Conservation (phyloP, 2,888 invertebrate genomes). For the Spodoptera littoralis region DNA sequence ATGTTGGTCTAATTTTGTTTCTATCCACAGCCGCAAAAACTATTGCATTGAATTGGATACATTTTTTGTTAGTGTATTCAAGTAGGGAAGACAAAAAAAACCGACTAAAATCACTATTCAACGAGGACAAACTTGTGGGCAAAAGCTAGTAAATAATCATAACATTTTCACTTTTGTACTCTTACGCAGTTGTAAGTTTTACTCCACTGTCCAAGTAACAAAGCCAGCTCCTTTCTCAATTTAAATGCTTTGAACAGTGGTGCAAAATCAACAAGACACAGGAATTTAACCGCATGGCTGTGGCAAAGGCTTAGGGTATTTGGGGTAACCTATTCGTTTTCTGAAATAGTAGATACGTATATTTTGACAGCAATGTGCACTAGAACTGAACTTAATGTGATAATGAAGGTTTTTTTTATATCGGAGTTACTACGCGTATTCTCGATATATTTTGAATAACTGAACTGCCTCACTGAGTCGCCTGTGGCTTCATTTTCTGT, state of each 20-base stretch:
- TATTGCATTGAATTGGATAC: too few species aligned
- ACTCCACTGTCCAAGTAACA: slow-evolving; percentile 17
- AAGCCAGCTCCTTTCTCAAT: slow-evolving; percentile 29
- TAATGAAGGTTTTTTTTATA: neutral
- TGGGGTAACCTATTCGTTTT: slow-evolving; percentile 4
- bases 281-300: slow-evolving; percentile 7
- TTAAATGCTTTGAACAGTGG: slow-evolving; percentile 28
- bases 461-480: too few species aligned
- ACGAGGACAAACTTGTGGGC: too few species aligned
- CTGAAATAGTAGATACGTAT: slow-evolving; percentile 1
- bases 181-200: slow-evolving; percentile 2
- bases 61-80: too few species aligned
- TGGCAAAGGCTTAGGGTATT: slow-evolving; percentile 9
- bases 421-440: too few species aligned
- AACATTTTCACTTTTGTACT: too few species aligned
- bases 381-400: neutral
- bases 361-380: neutral
- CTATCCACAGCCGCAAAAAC: too few species aligned
- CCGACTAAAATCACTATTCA: too few species aligned
- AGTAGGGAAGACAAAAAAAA: too few species aligned
- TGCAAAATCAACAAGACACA: slow-evolving; percentile 28
- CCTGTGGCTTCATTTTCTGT: too few species aligned
- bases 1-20: too few species aligned
- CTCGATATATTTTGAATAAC: neutral
- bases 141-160: too few species aligned